Evolutionary conservation across 2,888 invertebrate species (phyloP).

Genomic region (Ormyrus thymus): DNA sequence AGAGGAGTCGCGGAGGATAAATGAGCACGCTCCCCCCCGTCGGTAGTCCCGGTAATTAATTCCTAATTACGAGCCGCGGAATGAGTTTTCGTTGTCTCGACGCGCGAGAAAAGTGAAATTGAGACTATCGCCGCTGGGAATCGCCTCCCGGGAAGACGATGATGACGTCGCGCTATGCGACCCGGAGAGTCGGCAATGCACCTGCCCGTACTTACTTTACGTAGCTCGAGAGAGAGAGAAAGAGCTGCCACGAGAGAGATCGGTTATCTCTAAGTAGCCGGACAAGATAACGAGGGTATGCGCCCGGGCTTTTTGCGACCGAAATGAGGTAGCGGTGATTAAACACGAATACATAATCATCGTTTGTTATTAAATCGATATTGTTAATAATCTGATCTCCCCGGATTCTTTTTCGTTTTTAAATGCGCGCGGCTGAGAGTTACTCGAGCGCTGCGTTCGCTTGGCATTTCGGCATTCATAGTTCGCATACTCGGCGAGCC

Average conservation of each 20-base stretch:
- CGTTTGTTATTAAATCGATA: constrained; percentile 16
- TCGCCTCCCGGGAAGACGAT: constrained; percentile 22
- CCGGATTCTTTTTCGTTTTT: not conserved
- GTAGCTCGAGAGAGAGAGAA: no score
- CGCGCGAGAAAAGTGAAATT: constrained; percentile 62
- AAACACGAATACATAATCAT: constrained; percentile 19
- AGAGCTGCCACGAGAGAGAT: no score
- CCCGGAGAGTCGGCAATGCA: not conserved
- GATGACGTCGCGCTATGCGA: constrained; percentile 19
- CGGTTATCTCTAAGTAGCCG: not conserved
- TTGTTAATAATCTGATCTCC: not conserved
- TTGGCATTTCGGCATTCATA: no score
- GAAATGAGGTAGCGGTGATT: not conserved
- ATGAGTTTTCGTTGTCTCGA: constrained; percentile 61
- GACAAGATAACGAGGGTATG: constrained; percentile 19
- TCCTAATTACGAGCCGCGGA: constrained; percentile 68
- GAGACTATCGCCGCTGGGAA: constrained; percentile 24
- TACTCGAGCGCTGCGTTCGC: no score
- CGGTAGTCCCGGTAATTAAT: constrained; percentile 65
- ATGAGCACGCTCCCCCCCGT: not conserved
- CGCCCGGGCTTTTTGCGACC: not conserved
- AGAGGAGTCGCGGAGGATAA: constrained; percentile 19
- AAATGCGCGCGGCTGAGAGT: not conserved
- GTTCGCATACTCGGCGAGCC: no score
- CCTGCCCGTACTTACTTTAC: not conserved